Percentiles rank a stretch among this genome's conserved stretches.
Conservation (phyloP, 1,140 invertebrate species). For the Alviniconcha marisindica region DNA sequence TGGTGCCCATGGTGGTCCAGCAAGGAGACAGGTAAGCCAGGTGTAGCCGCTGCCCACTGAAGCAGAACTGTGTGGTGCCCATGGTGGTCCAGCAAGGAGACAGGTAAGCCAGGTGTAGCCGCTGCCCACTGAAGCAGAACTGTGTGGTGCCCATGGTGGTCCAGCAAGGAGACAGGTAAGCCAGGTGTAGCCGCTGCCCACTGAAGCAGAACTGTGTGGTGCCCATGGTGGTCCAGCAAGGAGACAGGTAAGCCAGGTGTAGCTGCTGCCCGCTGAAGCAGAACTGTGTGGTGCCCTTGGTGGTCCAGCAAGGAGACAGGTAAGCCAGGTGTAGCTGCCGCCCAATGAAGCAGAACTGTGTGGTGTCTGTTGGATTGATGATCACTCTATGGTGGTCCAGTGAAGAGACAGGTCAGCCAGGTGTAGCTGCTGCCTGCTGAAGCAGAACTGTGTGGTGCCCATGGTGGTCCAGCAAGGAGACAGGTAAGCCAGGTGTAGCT, state of each 20-base stretch:
- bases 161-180: slow-evolving; percentile 77
- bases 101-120: slow-evolving; percentile 61
- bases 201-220: not conserved
- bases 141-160: slow-evolving; percentile 78
- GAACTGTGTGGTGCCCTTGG: not conserved
- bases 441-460: too few relatives aligned
- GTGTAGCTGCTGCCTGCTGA: too few relatives aligned
- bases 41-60: not conserved
- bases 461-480: too few relatives aligned
- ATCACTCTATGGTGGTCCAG: too few relatives aligned
- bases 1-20: slow-evolving; percentile 81
- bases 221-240: slow-evolving; percentile 79
- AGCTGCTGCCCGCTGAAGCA: too few relatives aligned
- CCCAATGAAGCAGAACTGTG: not conserved
- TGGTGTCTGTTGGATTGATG: not conserved
- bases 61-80: slow-evolving; percentile 73
- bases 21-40: slow-evolving; percentile 77
- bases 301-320: too few relatives aligned
- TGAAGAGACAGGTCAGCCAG: too few relatives aligned
- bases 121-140: too few relatives aligned
- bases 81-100: slow-evolving; percentile 78
- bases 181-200: not conserved
- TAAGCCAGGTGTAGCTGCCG: too few relatives aligned
- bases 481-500: too few relatives aligned
- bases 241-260: slow-evolving; percentile 75